phyloP scores from a whole-genome alignment of 2,797 vertebrate genomes.

The Cynopterus sphinx region DNA sequence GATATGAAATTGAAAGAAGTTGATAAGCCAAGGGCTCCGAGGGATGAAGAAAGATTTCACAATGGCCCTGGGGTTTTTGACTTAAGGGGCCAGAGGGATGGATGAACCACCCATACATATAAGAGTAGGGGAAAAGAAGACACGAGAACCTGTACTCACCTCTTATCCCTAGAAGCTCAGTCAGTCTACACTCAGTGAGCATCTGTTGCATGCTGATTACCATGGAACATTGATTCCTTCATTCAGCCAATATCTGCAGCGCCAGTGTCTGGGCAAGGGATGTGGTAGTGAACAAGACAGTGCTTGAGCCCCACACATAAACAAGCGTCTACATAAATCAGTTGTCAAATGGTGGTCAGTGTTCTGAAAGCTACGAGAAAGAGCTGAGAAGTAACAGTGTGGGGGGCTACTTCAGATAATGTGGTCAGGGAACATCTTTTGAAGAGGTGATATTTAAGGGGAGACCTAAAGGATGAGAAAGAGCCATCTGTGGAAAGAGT shows the following conservation, averaged over 20 bases:
- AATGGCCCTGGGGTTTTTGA: not conserved
- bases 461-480: not conserved
- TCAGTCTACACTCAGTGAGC: not conserved
- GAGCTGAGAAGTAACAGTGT: not conserved
- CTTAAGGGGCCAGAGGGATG: not conserved
- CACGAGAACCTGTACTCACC: not conserved
- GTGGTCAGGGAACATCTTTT: not conserved
- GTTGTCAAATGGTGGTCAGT: not conserved
- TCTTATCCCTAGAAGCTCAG: not conserved
- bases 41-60: not conserved
- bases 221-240: not conserved
- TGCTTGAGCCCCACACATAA: not conserved
- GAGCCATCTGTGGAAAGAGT: not conserved
- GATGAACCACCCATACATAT: not conserved
- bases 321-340: not conserved
- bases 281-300: not conserved
- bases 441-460: not conserved
- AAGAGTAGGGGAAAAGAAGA: not conserved
- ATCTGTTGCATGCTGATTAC: not conserved
- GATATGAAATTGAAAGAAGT: not conserved
- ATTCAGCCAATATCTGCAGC: not conserved
- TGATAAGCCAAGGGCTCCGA: not conserved
- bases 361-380: not conserved
- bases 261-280: not conserved
- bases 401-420: not conserved